A percentile compares a stretch with the other conserved stretches of the same genome.
phyloP scores from a whole-genome alignment of 2,113 vertebrate genomes.

The Miniopterus natalensis region DNA sequence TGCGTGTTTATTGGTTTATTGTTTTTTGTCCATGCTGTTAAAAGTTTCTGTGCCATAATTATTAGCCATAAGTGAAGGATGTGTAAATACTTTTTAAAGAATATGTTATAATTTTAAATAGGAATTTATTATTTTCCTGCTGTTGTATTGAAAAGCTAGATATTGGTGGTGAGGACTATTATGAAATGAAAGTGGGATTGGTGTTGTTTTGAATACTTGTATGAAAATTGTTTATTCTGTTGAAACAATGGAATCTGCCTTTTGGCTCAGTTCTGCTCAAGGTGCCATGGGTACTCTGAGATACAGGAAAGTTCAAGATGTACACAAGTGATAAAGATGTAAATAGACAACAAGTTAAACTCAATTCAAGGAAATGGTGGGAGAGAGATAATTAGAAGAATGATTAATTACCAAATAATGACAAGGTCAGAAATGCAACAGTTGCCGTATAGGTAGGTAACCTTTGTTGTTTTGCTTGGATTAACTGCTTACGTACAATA shows the following conservation, averaged over 20 bases:
- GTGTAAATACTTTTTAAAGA: not conserved
- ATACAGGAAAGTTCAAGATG: not conserved
- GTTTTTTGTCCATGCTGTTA: not conserved
- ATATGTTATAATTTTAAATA: not conserved
- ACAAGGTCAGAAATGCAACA: not conserved
- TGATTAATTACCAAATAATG: constrained; percentile 36
- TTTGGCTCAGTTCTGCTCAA: not conserved
- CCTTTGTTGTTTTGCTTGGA: not conserved
- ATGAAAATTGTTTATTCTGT: constrained; percentile 46
- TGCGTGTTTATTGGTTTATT: not conserved
- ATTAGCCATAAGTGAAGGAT: not conserved
- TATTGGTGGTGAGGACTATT: not conserved
- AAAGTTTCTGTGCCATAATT: not conserved
- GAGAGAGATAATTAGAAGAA: not conserved
- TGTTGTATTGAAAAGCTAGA: constrained; percentile 16
- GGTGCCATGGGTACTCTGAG: not conserved
- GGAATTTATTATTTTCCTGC: not conserved
- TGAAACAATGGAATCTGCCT: not conserved
- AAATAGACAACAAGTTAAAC: not conserved
- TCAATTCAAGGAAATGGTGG: not conserved
- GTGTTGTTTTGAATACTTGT: not conserved
- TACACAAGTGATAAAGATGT: not conserved
- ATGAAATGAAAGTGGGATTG: not conserved
- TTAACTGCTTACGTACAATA: not conserved
- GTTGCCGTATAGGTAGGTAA: not conserved